Conservation (phyloP, 2,113 vertebrate genomes). For the Epinephelus fuscoguttatus region DNA sequence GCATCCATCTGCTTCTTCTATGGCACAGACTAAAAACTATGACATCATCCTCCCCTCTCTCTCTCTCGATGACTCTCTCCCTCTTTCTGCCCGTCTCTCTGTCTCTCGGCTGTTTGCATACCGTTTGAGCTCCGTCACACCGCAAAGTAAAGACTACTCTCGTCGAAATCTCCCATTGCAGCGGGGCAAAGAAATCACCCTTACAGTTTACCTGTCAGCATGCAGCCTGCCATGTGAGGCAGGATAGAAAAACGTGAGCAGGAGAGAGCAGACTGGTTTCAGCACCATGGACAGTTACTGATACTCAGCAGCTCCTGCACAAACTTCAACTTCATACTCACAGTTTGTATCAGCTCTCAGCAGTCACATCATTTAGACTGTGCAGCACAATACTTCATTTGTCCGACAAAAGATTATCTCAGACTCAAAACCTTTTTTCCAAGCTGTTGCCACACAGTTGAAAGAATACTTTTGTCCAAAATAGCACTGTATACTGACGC, state of each 20-base stretch:
- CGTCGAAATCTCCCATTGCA: too few relatives aligned
- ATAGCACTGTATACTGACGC: background rate
- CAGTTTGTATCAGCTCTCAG: background rate
- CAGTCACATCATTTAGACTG: background rate
- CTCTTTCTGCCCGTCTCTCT: background rate
- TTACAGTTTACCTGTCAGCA: too few relatives aligned
- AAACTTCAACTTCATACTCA: background rate
- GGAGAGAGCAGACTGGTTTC: background rate
- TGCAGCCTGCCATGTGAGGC: background rate
- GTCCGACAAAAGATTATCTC: background rate
- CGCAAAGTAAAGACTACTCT: background rate
- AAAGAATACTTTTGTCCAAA: too few relatives aligned
- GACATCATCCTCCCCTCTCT: constrained; percentile 73
- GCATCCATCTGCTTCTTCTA: constrained; percentile 77
- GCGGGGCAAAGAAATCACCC: background rate
- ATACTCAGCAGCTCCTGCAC: background rate
- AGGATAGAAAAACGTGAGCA: background rate
- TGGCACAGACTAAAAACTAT: constrained; percentile 75
- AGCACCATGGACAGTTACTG: constrained; percentile 47
- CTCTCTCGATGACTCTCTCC: background rate
- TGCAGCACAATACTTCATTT: background rate
- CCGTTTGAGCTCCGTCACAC: background rate
- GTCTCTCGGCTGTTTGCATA: background rate
- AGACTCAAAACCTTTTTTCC: too few relatives aligned
- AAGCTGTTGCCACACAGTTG: background rate